phyloP scores from a whole-genome alignment of 2,113 vertebrate genomes.

The Gymnocephalus cernua region DNA sequence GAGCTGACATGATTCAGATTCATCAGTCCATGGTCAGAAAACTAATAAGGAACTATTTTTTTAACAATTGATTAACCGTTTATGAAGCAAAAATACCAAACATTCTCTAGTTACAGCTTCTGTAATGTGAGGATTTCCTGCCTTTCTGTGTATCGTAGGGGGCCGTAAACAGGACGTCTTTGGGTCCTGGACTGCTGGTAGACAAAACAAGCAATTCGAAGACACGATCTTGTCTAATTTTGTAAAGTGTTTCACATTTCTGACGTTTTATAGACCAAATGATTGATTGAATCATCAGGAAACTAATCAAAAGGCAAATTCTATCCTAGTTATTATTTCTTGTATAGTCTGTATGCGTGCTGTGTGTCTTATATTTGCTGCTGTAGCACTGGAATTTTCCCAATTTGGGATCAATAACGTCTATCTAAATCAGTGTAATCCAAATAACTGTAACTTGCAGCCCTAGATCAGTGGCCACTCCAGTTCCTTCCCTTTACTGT shows the following conservation, averaged over 20 bases:
- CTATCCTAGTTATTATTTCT: too few relatives aligned
- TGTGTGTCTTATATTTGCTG: too few relatives aligned
- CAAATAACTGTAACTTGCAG: neutral
- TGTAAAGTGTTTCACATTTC: too few relatives aligned
- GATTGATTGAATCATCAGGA: neutral
- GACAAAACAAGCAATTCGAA: neutral
- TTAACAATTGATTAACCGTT: neutral
- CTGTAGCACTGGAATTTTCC: too few relatives aligned
- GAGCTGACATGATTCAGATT: neutral
- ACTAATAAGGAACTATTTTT: neutral
- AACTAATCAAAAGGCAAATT: neutral
- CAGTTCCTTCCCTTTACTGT: neutral
- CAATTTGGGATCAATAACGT: too few relatives aligned
- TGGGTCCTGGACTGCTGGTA: neutral
- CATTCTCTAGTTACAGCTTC: slow-evolving; percentile 1
- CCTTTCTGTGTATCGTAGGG: neutral
- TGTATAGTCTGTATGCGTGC: too few relatives aligned
- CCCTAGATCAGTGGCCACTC: neutral
- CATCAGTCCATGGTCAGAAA: neutral
- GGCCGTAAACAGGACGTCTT: slow-evolving; percentile 21
- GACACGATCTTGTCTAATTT: neutral
- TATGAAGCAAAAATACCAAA: neutral
- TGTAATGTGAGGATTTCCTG: slow-evolving; percentile 58
- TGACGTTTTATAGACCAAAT: neutral
- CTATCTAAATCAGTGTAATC: too few relatives aligned